These are phyloP conservation scores for Burhinus bistriatus DNA, from an alignment of 2,113 vertebrate genomes.

Conservation along the genomic window DNA sequence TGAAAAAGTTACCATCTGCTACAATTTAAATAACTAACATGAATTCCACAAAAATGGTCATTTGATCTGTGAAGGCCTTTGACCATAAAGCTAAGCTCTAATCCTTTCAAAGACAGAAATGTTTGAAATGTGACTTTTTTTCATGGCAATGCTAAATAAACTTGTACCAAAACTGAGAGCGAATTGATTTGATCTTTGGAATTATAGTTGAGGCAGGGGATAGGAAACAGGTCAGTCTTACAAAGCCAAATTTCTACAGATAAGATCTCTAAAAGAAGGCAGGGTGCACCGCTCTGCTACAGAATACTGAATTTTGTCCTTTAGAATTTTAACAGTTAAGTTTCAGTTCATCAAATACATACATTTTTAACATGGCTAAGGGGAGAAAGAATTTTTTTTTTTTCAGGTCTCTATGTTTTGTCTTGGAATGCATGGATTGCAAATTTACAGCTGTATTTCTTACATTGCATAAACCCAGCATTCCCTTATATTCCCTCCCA, in stretches of 20 bases:
- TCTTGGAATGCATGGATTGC: neutral
- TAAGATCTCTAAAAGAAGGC: neutral
- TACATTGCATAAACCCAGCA: neutral
- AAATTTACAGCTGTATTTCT: neutral
- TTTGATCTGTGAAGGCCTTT: neutral
- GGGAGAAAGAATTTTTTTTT: neutral
- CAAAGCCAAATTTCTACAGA: neutral
- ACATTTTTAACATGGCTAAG: neutral
- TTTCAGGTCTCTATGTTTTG: neutral
- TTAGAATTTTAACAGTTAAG: neutral
- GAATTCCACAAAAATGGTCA: neutral
- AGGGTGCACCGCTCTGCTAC: neutral
- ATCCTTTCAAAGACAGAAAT: neutral
- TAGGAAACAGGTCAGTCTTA: neutral
- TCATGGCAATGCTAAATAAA: neutral
- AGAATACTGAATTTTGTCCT: neutral
- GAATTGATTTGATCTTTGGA: neutral
- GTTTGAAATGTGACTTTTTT: neutral
- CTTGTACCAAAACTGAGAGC: neutral
- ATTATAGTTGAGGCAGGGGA: neutral
- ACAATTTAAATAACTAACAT: neutral
- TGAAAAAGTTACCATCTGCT: constrained; percentile 25
- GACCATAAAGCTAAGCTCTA: neutral
- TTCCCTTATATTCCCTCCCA: neutral
- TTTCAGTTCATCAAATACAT: neutral